Evolutionary conservation across 2,113 vertebrate genomes (phyloP).

Genomic region (Mugil cephalus): DNA sequence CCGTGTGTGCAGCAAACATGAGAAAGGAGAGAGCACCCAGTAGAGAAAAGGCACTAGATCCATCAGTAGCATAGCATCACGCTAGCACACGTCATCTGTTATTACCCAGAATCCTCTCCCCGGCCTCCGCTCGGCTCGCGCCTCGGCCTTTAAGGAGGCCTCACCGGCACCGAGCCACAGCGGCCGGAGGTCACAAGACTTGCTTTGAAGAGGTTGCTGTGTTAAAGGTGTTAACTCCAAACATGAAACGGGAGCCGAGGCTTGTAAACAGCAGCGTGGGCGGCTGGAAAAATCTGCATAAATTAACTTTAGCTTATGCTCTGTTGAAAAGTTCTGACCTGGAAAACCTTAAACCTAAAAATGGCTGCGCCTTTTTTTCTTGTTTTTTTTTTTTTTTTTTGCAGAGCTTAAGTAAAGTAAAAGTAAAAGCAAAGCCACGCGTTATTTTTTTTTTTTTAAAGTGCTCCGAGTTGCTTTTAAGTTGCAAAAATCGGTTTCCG

Average conservation of each 20-base stretch:
- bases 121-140: slow-evolving; percentile 15
- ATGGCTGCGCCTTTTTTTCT: background rate
- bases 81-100: slow-evolving; percentile 20
- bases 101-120: slow-evolving; percentile 75
- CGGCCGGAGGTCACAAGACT: slow-evolving; percentile 69
- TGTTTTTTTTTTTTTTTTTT: background rate
- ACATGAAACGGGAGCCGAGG: slow-evolving; percentile 7
- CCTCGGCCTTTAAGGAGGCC: slow-evolving; percentile 67
- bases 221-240: background rate
- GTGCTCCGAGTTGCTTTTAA: slow-evolving; percentile 44
- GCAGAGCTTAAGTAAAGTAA: background rate
- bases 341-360: background rate
- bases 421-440: slow-evolving; percentile 22
- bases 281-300: slow-evolving; percentile 12
- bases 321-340: slow-evolving; percentile 10
- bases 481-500: slow-evolving; percentile 40
- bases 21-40: slow-evolving; percentile 64
- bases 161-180: slow-evolving; percentile 64
- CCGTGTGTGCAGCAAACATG: slow-evolving; percentile 57
- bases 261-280: slow-evolving; percentile 13
- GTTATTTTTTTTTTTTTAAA: slow-evolving; percentile 41
- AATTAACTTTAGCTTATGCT: slow-evolving; percentile 41
- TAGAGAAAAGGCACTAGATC: slow-evolving; percentile 80
- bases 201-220: slow-evolving; percentile 9
- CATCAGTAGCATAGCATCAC: slow-evolving; percentile 49